These are phyloP conservation scores for Microcebus murinus DNA, from an alignment of 2,113 vertebrate species.

Conservation along the genomic window DNA sequence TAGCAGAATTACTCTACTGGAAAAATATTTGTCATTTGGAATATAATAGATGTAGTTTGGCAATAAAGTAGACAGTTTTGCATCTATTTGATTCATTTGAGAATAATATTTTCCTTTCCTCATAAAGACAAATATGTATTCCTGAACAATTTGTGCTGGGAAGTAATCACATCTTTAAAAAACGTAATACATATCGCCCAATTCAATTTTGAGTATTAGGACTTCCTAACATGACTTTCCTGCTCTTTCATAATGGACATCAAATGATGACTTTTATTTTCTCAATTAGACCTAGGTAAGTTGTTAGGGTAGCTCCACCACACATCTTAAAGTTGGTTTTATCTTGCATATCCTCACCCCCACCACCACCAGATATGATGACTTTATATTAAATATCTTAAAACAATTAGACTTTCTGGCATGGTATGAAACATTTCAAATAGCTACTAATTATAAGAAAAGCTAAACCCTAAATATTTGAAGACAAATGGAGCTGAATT, in stretches of 20 bases:
- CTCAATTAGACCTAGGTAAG: not conserved
- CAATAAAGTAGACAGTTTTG: not conserved
- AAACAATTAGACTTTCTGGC: not conserved
- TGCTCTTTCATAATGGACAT: not conserved
- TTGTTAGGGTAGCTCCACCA: not conserved
- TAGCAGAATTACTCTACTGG: not conserved
- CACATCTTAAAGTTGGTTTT: not conserved
- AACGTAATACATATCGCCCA: not conserved
- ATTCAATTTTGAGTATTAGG: constrained; percentile 1
- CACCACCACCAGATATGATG: not conserved
- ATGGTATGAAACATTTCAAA: not conserved
- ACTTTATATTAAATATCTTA: not conserved
- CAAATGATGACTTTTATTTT: constrained; percentile 4
- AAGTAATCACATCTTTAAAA: not conserved
- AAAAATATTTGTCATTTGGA: constrained; percentile 8
- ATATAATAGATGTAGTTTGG: not conserved
- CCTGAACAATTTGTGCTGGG: not conserved
- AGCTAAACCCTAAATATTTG: not conserved
- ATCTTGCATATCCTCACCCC: not conserved
- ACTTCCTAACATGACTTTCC: not conserved
- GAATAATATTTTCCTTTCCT: not conserved
- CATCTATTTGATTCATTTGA: constrained; percentile 1
- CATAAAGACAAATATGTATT: not conserved
- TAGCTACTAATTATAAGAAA: constrained; percentile 19
- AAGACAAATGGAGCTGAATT: not conserved